A percentile compares a stretch with the other conserved stretches of the same genome.
Conservation (phyloP, 2,888 invertebrate species). For the Matsumyia berberina region DNA sequence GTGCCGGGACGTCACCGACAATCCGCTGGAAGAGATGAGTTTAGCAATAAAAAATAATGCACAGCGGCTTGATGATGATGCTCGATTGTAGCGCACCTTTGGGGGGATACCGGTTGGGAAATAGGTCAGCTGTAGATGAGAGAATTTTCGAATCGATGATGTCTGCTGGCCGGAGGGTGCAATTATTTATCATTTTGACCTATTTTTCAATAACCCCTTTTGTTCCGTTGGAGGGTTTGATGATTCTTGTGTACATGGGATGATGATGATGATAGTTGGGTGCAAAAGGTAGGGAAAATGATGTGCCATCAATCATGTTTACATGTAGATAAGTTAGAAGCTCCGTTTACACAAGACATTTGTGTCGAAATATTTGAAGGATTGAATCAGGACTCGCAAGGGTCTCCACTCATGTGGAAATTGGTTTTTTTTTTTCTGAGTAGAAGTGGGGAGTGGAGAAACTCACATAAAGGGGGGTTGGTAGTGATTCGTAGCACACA, state of each 20-base stretch:
- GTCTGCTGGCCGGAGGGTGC: conserved; percentile 50
- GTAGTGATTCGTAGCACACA: too few relatives aligned
- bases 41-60: conserved; percentile 73
- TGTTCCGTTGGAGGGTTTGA: conserved; percentile 16
- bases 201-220: conserved; percentile 61
- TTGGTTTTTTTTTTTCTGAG: too few relatives aligned
- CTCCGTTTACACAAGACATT: too few relatives aligned
- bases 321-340: background rate
- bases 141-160: conserved; percentile 38
- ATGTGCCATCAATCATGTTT: conserved; percentile 39
- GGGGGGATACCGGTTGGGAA: conserved; percentile 20
- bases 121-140: conserved; percentile 46
- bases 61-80: conserved; percentile 71
- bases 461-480: too few relatives aligned
- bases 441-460: too few relatives aligned
- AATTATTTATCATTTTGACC: conserved; percentile 68
- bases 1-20: conserved; percentile 15
- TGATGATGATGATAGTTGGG: background rate
- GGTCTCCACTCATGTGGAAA: too few relatives aligned
- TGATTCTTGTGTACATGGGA: background rate
- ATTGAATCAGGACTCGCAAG: too few relatives aligned
- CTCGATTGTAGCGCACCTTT: conserved; percentile 48
- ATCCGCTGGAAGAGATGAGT: conserved; percentile 37
- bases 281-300: conserved; percentile 18
- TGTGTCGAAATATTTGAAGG: too few relatives aligned